Evolutionary conservation across 2,888 invertebrate genomes (phyloP).

Genomic region (Trichopria drosophilae): DNA sequence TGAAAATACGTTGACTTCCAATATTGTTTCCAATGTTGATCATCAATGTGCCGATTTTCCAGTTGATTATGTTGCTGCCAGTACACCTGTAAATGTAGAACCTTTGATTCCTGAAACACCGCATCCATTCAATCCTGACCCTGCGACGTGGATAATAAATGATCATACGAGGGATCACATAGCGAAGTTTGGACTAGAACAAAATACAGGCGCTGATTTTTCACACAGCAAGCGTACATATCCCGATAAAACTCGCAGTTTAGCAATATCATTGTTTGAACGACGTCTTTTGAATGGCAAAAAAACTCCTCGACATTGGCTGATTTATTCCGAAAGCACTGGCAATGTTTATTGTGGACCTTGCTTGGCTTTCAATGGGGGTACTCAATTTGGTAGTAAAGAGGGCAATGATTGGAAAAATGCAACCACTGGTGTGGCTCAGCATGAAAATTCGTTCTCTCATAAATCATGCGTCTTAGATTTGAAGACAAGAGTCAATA

Average conservation of each 20-base stretch:
- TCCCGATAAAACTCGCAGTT: background rate
- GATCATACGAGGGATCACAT: slow-evolving; percentile 1
- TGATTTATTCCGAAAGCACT: slow-evolving; percentile 29
- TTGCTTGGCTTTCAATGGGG: slow-evolving; percentile 27
- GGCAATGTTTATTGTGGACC: slow-evolving; percentile 26
- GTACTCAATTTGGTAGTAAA: slow-evolving; percentile 21
- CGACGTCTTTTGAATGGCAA: slow-evolving; percentile 30
- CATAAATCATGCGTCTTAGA: slow-evolving; percentile 25
- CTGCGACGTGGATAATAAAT: slow-evolving; percentile 1
- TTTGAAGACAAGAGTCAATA: too few relatives aligned
- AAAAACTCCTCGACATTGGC: slow-evolving; percentile 21
- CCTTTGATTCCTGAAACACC: too few relatives aligned
- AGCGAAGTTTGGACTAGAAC: slow-evolving; percentile 9
- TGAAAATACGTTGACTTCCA: too few relatives aligned
- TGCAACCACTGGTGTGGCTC: slow-evolving; percentile 11
- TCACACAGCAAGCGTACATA: slow-evolving; percentile 1
- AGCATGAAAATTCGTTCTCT: slow-evolving; percentile 23
- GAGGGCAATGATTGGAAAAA: slow-evolving; percentile 34
- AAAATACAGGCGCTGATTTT: slow-evolving; percentile 22
- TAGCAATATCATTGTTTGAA: slow-evolving; percentile 13
- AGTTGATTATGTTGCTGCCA: too few relatives aligned
- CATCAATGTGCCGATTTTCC: too few relatives aligned
- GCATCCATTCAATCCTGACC: too few relatives aligned
- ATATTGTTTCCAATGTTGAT: too few relatives aligned
- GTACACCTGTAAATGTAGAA: too few relatives aligned